Conservation (phyloP, 2,888 invertebrate genomes). For the Boloria euphrosyne region DNA sequence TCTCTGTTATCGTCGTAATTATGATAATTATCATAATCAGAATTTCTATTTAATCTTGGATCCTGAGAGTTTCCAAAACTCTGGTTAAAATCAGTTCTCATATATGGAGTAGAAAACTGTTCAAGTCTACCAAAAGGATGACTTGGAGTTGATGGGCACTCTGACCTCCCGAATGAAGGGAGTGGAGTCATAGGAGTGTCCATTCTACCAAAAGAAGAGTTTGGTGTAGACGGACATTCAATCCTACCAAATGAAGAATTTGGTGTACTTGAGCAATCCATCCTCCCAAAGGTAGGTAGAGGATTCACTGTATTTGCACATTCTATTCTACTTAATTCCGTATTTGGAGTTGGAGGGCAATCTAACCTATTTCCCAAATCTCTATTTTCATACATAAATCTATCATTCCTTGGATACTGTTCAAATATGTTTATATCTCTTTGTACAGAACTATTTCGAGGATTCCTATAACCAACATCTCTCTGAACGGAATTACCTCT, state of each 20-base stretch:
- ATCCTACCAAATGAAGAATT: slow-evolving; percentile 8
- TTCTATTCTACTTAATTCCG: neutral
- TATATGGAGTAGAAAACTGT: slow-evolving; percentile 46
- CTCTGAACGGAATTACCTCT: slow-evolving; percentile 41
- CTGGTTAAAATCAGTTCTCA: slow-evolving; percentile 43
- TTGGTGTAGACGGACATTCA: slow-evolving; percentile 42
- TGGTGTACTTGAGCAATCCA: slow-evolving; percentile 42
- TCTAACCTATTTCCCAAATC: slow-evolving; percentile 39
- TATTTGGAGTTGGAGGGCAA: slow-evolving; percentile 15
- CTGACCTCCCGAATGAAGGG: slow-evolving; percentile 49
- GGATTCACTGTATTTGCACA: slow-evolving; percentile 40
- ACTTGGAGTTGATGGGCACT: slow-evolving; percentile 48
- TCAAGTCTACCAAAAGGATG: slow-evolving; percentile 43
- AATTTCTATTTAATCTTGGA: slow-evolving; percentile 60
- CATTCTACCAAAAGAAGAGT: slow-evolving; percentile 42
- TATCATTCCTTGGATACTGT: slow-evolving; percentile 38
- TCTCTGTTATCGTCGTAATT: slow-evolving; percentile 52
- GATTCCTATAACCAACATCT: slow-evolving; percentile 43
- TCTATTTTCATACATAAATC: slow-evolving; percentile 32
- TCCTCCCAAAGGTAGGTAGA: slow-evolving; percentile 41
- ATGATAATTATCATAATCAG: slow-evolving; percentile 51
- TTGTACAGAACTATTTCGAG: slow-evolving; percentile 37
- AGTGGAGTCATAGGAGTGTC: slow-evolving; percentile 46
- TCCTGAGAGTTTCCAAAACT: slow-evolving; percentile 52
- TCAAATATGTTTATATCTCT: slow-evolving; percentile 36